Conservation (phyloP, 2,797 vertebrate species). For the Rhinophrynus dorsalis region DNA sequence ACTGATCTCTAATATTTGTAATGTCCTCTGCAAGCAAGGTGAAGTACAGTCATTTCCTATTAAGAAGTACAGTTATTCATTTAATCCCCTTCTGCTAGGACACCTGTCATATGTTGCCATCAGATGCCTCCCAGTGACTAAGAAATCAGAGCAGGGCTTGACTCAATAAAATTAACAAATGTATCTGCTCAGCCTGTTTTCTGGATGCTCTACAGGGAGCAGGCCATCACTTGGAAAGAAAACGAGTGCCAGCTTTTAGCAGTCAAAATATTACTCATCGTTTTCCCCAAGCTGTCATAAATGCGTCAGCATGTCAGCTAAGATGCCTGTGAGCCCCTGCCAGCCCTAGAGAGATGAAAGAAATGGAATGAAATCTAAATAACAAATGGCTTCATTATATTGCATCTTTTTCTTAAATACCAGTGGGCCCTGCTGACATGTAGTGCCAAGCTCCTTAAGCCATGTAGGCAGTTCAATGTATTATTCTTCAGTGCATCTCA, state of each 20-base stretch:
- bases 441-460: neutral
- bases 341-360: conserved; percentile 12
- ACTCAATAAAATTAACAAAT: conserved; percentile 36
- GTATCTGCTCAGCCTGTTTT: conserved; percentile 6
- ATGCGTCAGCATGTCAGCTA: conserved; percentile 34
- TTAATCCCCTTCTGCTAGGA: neutral
- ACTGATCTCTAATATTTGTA: too few species aligned
- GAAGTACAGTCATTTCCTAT: neutral
- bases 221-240: conserved; percentile 27
- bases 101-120: conserved; percentile 6
- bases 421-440: neutral
- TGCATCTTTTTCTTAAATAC: conserved; percentile 4
- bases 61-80: conserved; percentile 11
- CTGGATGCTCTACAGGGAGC: conserved; percentile 22
- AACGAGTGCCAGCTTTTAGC: conserved; percentile 37
- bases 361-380: conserved; percentile 27
- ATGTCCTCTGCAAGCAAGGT: neutral
- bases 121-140: conserved; percentile 5
- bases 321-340: conserved; percentile 10
- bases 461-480: too few species aligned
- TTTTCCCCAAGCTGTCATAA: conserved; percentile 35
- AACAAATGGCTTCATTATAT: conserved; percentile 33
- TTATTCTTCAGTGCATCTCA: too few species aligned
- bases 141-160: conserved; percentile 6
- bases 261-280: conserved; percentile 48